Conservation (phyloP, 2,888 invertebrate species). For the Volucella inflata region DNA sequence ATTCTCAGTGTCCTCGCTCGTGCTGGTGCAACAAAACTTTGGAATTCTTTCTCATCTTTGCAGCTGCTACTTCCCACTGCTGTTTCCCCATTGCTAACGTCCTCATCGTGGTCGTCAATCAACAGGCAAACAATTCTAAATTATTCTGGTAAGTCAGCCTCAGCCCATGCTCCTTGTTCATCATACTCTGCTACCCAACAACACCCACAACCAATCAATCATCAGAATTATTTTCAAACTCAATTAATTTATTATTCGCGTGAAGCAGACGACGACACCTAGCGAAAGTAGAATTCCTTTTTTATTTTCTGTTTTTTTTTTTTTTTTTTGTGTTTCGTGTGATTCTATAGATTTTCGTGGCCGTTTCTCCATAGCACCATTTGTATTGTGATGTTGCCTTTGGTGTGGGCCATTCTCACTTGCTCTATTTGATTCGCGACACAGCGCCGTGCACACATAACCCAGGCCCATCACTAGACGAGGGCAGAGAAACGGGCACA, state of each 20-base stretch:
- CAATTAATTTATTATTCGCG: conserved; percentile 62
- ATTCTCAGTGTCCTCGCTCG: conserved; percentile 55
- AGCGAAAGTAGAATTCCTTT: conserved; percentile 41
- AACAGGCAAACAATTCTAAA: conserved; percentile 70
- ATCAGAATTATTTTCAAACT: conserved; percentile 57
- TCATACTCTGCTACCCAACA: conserved; percentile 34
- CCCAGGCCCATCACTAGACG: not conserved
- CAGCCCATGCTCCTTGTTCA: no score
- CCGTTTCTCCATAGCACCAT: not conserved
- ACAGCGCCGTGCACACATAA: conserved; percentile 58
- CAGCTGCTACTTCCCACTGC: conserved; percentile 56
- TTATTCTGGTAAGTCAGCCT: conserved; percentile 69
- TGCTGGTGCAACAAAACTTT: conserved; percentile 64
- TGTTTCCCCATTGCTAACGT: conserved; percentile 30
- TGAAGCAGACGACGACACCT: conserved; percentile 40
- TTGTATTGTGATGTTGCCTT: not conserved
- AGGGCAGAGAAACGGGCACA: not conserved
- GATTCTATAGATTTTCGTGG: not conserved
- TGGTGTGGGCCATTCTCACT: conserved; percentile 31
- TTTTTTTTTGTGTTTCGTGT: conserved; percentile 2
- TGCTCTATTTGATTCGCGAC: conserved; percentile 69
- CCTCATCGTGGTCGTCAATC: conserved; percentile 56
- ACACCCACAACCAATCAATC: conserved; percentile 55
- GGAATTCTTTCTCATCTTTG: conserved; percentile 50
- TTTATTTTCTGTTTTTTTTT: conserved; percentile 5